These are phyloP conservation scores for Xylota segnis DNA, from an alignment of 2,888 invertebrate species.

Conservation along the genomic window DNA sequence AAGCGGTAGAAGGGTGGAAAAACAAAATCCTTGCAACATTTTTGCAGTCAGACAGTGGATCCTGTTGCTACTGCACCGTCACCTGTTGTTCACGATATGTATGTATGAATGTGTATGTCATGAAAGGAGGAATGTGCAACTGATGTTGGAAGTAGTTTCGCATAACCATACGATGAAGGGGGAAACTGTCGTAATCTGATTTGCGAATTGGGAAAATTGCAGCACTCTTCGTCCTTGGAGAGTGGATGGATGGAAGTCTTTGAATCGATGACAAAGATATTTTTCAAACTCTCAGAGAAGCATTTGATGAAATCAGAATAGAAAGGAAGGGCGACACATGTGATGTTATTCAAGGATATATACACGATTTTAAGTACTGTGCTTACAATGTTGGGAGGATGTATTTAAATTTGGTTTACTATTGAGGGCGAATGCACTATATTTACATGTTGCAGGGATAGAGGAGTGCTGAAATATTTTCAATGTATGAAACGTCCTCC, in stretches of 20 bases:
- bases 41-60: constrained; percentile 25
- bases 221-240: constrained; percentile 8
- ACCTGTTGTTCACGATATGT: constrained; percentile 54
- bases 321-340: background rate
- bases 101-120: no score
- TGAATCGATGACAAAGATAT: constrained; percentile 33
- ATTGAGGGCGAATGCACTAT: background rate
- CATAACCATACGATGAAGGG: constrained; percentile 12
- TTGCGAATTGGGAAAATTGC: constrained; percentile 34
- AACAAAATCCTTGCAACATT: constrained; percentile 25
- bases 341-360: background rate
- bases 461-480: background rate
- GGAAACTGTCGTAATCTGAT: constrained; percentile 52
- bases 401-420: background rate
- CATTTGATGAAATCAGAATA: constrained; percentile 13
- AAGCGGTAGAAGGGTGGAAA: background rate
- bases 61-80: constrained; percentile 1
- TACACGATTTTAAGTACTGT: background rate
- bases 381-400: background rate
- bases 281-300: background rate
- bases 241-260: constrained; percentile 3
- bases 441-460: background rate
- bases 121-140: constrained; percentile 30
- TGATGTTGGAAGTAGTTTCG: constrained; percentile 35
- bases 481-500: background rate